These are phyloP conservation scores for Numenius arquata DNA, from an alignment of 2,113 vertebrate species.

Conservation along the genomic window DNA sequence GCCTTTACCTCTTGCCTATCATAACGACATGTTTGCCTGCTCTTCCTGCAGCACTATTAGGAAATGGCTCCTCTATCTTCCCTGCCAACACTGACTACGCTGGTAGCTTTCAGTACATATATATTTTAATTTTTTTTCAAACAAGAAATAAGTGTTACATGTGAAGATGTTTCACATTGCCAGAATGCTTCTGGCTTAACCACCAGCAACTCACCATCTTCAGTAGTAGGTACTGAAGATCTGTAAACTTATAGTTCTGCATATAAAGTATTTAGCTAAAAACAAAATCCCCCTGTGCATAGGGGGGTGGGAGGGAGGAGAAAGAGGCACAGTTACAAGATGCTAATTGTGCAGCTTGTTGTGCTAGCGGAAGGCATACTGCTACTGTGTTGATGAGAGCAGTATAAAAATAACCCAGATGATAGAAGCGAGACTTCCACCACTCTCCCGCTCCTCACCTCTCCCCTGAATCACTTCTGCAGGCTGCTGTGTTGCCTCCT, in stretches of 20 bases:
- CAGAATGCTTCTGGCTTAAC: not conserved
- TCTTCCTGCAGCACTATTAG: not conserved
- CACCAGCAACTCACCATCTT: not conserved
- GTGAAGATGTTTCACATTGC: not conserved
- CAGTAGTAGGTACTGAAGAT: not conserved
- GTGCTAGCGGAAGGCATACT: not conserved
- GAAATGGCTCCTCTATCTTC: not conserved
- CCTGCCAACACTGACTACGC: not conserved
- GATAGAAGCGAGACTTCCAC: not conserved
- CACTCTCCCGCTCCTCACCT: not conserved
- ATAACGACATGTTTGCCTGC: accelerated
- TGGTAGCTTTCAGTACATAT: not conserved
- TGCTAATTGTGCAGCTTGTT: conserved; percentile 16
- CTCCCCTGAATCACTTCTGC: not conserved
- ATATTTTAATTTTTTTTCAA: not conserved
- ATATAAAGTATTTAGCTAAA: not conserved
- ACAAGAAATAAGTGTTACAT: not conserved
- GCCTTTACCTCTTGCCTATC: not conserved
- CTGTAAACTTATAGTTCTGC: not conserved
- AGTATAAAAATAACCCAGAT: conserved; percentile 21
- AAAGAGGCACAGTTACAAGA: not conserved
- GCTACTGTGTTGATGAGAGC: conserved; percentile 26
- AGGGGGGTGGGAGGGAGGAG: not conserved
- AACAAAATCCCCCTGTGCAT: not conserved
- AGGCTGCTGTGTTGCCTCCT: not conserved